Evolutionary conservation across 2,888 invertebrate species (phyloP).

Genomic region (Mystacides longicornis): DNA sequence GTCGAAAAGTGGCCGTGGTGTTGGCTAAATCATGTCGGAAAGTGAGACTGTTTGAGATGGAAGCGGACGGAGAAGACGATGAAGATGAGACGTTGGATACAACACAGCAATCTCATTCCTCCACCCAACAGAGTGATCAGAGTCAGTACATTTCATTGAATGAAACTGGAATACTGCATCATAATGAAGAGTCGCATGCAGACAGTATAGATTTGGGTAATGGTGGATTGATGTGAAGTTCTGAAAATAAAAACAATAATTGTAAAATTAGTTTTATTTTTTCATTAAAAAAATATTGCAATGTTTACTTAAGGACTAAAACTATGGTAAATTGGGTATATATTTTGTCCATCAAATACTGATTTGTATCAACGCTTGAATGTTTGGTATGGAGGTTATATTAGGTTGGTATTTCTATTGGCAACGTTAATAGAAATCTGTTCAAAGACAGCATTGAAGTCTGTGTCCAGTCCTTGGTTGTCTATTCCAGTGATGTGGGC

Average conservation of each 20-base stretch:
- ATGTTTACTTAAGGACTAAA: not conserved
- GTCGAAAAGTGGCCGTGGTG: slow-evolving; percentile 75
- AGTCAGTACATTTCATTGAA: slow-evolving; percentile 30
- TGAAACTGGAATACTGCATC: slow-evolving; percentile 13
- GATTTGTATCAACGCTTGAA: too few relatives aligned
- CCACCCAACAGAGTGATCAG: slow-evolving; percentile 32
- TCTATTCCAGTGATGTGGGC: slow-evolving; percentile 50
- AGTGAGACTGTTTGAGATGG: slow-evolving; percentile 85
- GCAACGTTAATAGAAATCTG: slow-evolving; percentile 52
- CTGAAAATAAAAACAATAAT: not conserved
- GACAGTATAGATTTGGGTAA: slow-evolving; percentile 18
- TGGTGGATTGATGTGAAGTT: slow-evolving; percentile 10
- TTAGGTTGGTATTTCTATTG: slow-evolving; percentile 18
- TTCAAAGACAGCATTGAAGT: slow-evolving; percentile 55
- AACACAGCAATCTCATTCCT: slow-evolving; percentile 38
- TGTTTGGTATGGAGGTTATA: too few relatives aligned
- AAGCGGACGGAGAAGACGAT: slow-evolving; percentile 87
- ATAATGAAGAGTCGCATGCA: slow-evolving; percentile 12
- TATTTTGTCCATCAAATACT: not conserved
- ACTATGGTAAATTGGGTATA: too few relatives aligned
- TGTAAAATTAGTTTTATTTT: not conserved
- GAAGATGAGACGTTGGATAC: slow-evolving; percentile 51
- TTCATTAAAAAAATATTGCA: not conserved
- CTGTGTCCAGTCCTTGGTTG: slow-evolving; percentile 53
- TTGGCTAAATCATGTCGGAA: slow-evolving; percentile 71